phyloP scores from a whole-genome alignment of 2,113 vertebrate species.

The Rhea americana region DNA sequence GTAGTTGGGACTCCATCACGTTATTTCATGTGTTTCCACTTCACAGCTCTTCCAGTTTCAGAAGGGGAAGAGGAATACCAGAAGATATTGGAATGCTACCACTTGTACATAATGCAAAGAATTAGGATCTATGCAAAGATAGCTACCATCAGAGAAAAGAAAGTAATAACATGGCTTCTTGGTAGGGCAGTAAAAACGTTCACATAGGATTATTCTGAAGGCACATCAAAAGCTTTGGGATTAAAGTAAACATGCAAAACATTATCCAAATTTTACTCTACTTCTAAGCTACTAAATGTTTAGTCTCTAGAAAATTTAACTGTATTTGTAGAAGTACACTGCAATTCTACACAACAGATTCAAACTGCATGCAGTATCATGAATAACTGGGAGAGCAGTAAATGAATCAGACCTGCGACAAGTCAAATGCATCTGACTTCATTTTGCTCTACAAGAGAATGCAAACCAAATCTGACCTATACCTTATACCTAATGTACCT shows the following conservation, averaged over 20 bases:
- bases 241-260: not conserved
- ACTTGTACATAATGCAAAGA: not conserved
- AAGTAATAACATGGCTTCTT: not conserved
- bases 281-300: not conserved
- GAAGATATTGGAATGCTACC: not conserved
- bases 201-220: not conserved
- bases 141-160: constrained; percentile 2
- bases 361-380: not conserved
- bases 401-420: not conserved
- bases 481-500: not conserved
- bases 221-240: not conserved
- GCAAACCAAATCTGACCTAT: not conserved
- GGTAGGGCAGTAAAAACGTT: not conserved
- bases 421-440: not conserved
- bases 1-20: not conserved
- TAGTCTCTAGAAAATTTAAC: not conserved
- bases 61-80: constrained; percentile 2
- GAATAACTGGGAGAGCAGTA: not conserved
- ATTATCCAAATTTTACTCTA: not conserved
- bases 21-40: not conserved
- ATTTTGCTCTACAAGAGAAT: not conserved
- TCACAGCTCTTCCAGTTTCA: not conserved
- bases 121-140: not conserved
- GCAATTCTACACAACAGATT: not conserved
- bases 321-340: not conserved